Base-by-base conservation (phyloP, 2,113 vertebrate genomes). In the Limanda limanda region DNA sequence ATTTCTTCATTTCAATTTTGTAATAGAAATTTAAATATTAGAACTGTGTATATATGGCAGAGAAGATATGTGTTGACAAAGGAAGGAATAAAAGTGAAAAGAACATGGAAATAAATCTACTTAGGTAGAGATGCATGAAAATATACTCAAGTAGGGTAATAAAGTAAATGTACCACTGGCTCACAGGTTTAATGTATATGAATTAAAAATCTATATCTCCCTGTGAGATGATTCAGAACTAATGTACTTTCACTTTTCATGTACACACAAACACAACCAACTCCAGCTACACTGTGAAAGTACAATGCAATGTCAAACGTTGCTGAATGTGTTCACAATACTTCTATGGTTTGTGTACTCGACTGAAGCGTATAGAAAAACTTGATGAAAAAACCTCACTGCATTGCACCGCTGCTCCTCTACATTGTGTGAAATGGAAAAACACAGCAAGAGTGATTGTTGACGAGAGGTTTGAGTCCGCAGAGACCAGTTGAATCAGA, bases 381-480 rank as follows among this genome's bases (percentile, higher is more conserved):
- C 17, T 66, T 52, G 1, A 62, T 9, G 58, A 24, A 11, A 31
- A 59, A 60, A 74, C 18, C 4, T 5, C n/a, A 7, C 27, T 64
- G 73, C 57, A 76, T 14, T 70, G 76, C 78, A 69, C 21, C 72
- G 55, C 18, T 57, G 56, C 12, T 74, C 40, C 17, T 51, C 17
- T 23, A 2, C 59, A 37, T 61, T 77, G 2, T 60, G 5, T 59
- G 27, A 71, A 82, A 74, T 68, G 21, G 20, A 61, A 51, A 54
- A 83, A 82, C 15, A 63, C 73, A 72, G 20, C 48, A 27, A 20
- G 24, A 21, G 24, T 71, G 64, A 79, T 78, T 31, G 58, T 24
- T 60, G 52, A 67, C 55, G 51, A 66, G 68, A 69, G 72, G 56
- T 60, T 70, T 65, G 67, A 83, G 71, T 66, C 63, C 60, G 11